Conservation (phyloP, 2,888 invertebrate genomes). For the Eumacrocentrus americanus region DNA sequence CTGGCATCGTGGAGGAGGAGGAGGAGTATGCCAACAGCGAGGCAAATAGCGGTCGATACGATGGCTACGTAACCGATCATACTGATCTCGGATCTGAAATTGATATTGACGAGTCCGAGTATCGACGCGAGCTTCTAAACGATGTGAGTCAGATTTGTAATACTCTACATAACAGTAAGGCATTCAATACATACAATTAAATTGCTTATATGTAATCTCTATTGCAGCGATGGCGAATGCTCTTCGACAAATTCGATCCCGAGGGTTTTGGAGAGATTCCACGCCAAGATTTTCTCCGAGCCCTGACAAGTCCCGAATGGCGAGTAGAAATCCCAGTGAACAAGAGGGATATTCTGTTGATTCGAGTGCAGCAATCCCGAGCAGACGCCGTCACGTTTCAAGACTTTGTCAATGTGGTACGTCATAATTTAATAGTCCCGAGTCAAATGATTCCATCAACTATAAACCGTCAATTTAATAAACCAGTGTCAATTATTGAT, state of each 20-base stretch:
- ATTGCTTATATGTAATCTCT: slow-evolving; percentile 43
- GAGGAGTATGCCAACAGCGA: slow-evolving; percentile 56
- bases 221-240: slow-evolving; percentile 86
- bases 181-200: too few species aligned
- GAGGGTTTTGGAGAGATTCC: slow-evolving; percentile 94
- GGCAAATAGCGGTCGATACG: slow-evolving; percentile 55
- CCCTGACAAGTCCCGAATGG: slow-evolving; percentile 79
- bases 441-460: too few species aligned
- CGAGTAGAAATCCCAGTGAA: slow-evolving; percentile 75
- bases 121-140: slow-evolving; percentile 76
- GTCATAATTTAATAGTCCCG: slow-evolving; percentile 63
- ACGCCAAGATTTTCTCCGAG: slow-evolving; percentile 81
- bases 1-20: slow-evolving; percentile 57
- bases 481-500: too few species aligned
- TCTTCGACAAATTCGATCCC: slow-evolving; percentile 90
- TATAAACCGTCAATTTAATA: too few species aligned
- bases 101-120: slow-evolving; percentile 74
- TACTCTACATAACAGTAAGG: slow-evolving; percentile 9
- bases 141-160: slow-evolving; percentile 70
- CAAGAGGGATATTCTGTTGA: slow-evolving; percentile 71
- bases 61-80: slow-evolving; percentile 77
- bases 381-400: slow-evolving; percentile 85
- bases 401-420: slow-evolving; percentile 94
- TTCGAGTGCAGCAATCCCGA: slow-evolving; percentile 51
- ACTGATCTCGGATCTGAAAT: slow-evolving; percentile 79